Evolutionary conservation across 2,888 invertebrate genomes (phyloP).

Genomic region (Actias luna): DNA sequence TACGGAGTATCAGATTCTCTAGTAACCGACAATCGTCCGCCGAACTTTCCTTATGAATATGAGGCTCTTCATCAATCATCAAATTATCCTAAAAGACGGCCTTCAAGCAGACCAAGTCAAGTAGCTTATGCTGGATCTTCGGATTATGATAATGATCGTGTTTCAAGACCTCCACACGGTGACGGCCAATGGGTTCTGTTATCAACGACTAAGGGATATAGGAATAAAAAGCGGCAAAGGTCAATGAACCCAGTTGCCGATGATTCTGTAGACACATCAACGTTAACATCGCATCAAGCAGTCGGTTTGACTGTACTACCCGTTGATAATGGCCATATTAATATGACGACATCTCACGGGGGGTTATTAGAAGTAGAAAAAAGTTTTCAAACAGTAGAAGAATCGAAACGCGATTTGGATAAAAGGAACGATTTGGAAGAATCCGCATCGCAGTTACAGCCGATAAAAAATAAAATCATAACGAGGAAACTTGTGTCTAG

Average conservation of each 20-base stretch:
- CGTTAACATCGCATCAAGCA: slow-evolving; percentile 75
- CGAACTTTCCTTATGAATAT: slow-evolving; percentile 74
- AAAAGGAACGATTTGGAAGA: slow-evolving; percentile 60
- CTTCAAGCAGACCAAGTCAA: slow-evolving; percentile 68
- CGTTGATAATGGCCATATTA: slow-evolving; percentile 82
- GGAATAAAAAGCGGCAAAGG: slow-evolving; percentile 76
- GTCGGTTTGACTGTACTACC: slow-evolving; percentile 88
- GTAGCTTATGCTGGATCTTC: slow-evolving; percentile 74
- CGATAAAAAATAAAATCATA: slow-evolving; percentile 54
- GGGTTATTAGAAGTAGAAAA: slow-evolving; percentile 88
- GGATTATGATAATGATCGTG: slow-evolving; percentile 71
- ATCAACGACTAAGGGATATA: slow-evolving; percentile 89
- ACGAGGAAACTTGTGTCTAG: slow-evolving; percentile 60
- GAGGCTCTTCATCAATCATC: slow-evolving; percentile 66
- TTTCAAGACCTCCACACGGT: slow-evolving; percentile 83
- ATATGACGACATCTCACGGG: slow-evolving; percentile 86
- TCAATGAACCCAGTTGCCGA: slow-evolving; percentile 52
- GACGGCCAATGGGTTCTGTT: slow-evolving; percentile 90
- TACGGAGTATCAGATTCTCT: slow-evolving; percentile 70
- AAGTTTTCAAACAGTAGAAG: slow-evolving; percentile 86
- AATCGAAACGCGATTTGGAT: slow-evolving; percentile 72
- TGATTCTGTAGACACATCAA: slow-evolving; percentile 48
- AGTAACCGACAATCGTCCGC: slow-evolving; percentile 74
- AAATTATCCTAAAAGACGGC: slow-evolving; percentile 51
- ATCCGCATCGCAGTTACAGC: slow-evolving; percentile 51